These are phyloP conservation scores for Lycocorax pyrrhopterus DNA, from an alignment of 2,113 vertebrate species.

Conservation along the genomic window DNA sequence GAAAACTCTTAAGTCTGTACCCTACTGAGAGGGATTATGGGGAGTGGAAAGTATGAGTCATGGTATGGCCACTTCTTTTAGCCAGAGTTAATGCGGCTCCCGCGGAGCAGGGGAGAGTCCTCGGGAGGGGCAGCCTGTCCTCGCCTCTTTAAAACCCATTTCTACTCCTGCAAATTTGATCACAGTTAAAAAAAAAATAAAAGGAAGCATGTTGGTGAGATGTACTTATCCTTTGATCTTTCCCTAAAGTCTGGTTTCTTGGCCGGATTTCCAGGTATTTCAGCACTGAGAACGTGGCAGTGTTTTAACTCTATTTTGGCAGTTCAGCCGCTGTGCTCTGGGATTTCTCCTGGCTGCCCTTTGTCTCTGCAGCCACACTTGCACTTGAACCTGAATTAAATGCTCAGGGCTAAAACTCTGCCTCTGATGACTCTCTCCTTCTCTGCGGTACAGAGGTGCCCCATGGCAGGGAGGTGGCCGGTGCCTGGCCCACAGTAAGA, in stretches of 20 bases:
- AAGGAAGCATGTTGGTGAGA: not conserved
- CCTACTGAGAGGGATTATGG: slow-evolving; percentile 50
- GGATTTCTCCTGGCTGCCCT: not conserved
- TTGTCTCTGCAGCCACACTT: not conserved
- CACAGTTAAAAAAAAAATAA: not conserved
- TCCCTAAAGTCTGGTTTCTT: not conserved
- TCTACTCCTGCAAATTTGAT: not conserved
- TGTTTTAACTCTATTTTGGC: not conserved
- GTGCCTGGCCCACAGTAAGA: not conserved
- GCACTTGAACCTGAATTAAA: not conserved
- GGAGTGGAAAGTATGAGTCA: slow-evolving; percentile 69
- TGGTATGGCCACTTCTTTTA: slow-evolving; percentile 23
- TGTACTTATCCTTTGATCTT: not conserved
- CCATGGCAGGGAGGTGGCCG: not conserved
- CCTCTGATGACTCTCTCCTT: not conserved
- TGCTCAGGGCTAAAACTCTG: not conserved
- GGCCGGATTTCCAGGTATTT: not conserved
- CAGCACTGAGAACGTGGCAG: not conserved
- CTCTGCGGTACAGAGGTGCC: fast-evolving
- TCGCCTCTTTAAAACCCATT: not conserved
- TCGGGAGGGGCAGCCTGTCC: slow-evolving; percentile 4
- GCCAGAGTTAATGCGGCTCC: slow-evolving; percentile 6
- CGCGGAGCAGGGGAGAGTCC: not conserved
- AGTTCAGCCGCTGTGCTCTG: not conserved
- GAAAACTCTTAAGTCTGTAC: slow-evolving; percentile 48